Percentiles rank a stretch among this genome's conserved stretches.
Conservation (phyloP, 2,888 invertebrate species). For the Temnothorax rugatulus region DNA sequence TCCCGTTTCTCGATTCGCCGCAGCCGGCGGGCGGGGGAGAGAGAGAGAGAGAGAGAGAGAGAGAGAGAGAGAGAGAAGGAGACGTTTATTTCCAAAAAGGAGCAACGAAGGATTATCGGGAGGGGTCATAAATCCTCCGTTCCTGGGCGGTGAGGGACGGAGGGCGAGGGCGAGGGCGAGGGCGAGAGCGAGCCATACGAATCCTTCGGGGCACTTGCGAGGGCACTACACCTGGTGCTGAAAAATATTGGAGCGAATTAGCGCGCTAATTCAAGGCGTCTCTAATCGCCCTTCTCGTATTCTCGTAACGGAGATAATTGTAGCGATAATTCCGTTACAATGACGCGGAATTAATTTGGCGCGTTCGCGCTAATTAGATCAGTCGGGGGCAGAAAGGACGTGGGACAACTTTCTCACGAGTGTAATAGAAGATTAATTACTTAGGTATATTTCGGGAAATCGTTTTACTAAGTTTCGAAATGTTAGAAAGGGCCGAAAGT, state of each 20-base stretch:
- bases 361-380: constrained; percentile 39
- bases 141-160: constrained; percentile 9
- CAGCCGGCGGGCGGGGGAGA: neutral
- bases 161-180: neutral
- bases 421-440: neutral
- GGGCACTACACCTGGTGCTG: constrained; percentile 34
- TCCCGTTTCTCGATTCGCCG: constrained; percentile 54
- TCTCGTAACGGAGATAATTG: constrained; percentile 43
- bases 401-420: neutral
- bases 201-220: constrained; percentile 30
- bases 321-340: constrained; percentile 45
- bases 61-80: constrained; percentile 41
- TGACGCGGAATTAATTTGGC: constrained; percentile 40
- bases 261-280: constrained; percentile 46
- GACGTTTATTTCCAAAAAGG: constrained; percentile 60
- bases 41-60: constrained; percentile 42
- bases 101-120: constrained; percentile 59
- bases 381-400: neutral
- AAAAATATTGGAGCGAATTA: constrained; percentile 57
- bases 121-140: constrained; percentile 54
- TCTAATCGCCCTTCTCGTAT: constrained; percentile 40
- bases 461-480: neutral
- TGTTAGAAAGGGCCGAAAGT: neutral
- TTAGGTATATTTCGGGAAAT: neutral
- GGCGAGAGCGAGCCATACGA: constrained; percentile 9